Conservation (phyloP, 2,113 vertebrate species). For the Jacana jacana region DNA sequence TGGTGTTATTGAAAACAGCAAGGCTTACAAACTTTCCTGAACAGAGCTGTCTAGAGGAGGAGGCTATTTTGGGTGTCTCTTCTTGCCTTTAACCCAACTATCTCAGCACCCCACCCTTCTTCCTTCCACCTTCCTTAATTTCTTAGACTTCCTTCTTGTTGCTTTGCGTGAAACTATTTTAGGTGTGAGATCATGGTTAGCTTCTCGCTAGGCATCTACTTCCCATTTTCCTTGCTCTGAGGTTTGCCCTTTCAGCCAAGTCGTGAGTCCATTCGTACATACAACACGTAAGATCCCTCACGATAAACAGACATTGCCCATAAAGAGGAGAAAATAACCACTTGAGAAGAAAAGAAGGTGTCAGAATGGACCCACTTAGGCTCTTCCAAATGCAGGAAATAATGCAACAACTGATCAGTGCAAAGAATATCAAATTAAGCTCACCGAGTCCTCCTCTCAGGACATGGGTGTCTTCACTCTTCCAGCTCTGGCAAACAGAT, state of each 20-base stretch:
- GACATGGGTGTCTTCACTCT: not conserved
- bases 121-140: conserved; percentile 70
- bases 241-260: conserved; percentile 46
- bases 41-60: conserved; percentile 30
- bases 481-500: not conserved
- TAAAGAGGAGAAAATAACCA: not conserved
- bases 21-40: conserved; percentile 34
- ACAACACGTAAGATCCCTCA: not conserved
- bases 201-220: not conserved
- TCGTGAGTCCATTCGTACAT: not conserved
- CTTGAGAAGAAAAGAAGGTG: not conserved
- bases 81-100: conserved; percentile 48
- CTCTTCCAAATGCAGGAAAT: not conserved
- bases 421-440: not conserved
- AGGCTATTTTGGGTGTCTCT: not conserved
- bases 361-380: not conserved
- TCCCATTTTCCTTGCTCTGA: conserved; percentile 33
- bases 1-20: not conserved
- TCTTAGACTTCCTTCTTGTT: conserved; percentile 61
- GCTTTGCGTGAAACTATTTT: conserved; percentile 22
- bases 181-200: not conserved
- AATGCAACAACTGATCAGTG: not conserved
- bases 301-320: not conserved
- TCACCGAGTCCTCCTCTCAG: not conserved
- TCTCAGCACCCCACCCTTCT: conserved; percentile 50